Percentiles rank a stretch among this genome's conserved stretches.
Evolutionary conservation across 2,797 vertebrate species (phyloP).

Genomic region (Leptodactylus fallax): DNA sequence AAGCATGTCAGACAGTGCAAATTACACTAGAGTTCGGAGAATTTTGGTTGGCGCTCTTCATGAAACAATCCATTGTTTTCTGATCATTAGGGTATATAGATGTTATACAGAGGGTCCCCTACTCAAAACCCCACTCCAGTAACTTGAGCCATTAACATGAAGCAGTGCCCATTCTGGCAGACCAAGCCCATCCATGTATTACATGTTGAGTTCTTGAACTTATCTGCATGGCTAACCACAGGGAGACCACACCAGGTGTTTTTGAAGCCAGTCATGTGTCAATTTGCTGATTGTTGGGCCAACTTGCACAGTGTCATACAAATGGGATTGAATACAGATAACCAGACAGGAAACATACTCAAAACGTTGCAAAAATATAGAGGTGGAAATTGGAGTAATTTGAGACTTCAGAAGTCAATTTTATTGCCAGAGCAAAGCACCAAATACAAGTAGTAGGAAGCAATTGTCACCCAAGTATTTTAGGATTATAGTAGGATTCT

Average conservation of each 20-base stretch:
- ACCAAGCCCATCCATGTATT: too few relatives aligned
- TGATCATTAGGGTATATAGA: too few relatives aligned
- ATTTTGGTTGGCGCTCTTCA: too few relatives aligned
- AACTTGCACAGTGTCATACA: not conserved
- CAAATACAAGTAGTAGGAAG: not conserved
- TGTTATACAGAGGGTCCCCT: not conserved
- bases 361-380: not conserved
- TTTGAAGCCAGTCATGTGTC: not conserved
- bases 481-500: constrained; percentile 16
- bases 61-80: too few relatives aligned
- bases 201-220: not conserved
- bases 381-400: not conserved
- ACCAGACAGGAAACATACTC: not conserved
- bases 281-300: not conserved
- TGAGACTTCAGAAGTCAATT: not conserved
- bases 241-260: too few relatives aligned
- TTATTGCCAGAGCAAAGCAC: not conserved
- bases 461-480: not conserved
- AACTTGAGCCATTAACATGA: too few relatives aligned
- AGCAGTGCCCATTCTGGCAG: too few relatives aligned
- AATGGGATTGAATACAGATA: not conserved
- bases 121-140: too few relatives aligned
- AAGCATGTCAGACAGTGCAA: too few relatives aligned
- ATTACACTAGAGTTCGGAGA: too few relatives aligned
- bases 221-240: not conserved